Evolutionary conservation across 1,140 invertebrate species (phyloP).

Genomic region (Acyrthosiphon pisum): DNA sequence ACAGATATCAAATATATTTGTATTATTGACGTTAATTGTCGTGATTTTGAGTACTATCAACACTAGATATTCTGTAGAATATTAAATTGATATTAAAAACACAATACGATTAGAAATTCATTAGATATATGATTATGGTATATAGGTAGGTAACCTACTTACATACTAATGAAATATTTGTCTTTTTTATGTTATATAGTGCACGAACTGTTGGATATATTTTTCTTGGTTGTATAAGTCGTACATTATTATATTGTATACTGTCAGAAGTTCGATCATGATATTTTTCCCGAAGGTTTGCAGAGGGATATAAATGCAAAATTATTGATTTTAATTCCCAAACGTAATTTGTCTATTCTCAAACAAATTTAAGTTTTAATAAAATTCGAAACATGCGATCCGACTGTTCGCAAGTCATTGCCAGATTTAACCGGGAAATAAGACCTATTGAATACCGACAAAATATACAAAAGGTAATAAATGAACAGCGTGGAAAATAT

Average conservation of each 20-base stretch:
- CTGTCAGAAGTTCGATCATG: not conserved
- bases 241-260: not conserved
- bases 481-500: not conserved
- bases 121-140: not conserved
- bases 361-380: not conserved
- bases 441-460: not conserved
- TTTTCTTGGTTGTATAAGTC: not conserved
- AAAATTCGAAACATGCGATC: not conserved
- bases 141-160: not conserved
- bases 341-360: not conserved
- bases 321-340: conserved; percentile 12
- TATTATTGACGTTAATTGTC: too few relatives aligned
- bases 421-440: not conserved
- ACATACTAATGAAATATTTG: not conserved
- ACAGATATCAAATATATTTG: too few relatives aligned
- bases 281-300: not conserved
- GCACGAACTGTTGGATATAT: not conserved
- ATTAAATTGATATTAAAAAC: not conserved
- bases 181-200: not conserved
- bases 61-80: not conserved
- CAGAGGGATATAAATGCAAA: not conserved
- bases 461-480: not conserved
- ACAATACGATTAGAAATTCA: not conserved
- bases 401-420: not conserved
- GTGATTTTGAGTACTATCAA: too few relatives aligned